Base-by-base conservation (phyloP, 2,888 invertebrate genomes). In the Hipparchia sbordonii region DNA sequence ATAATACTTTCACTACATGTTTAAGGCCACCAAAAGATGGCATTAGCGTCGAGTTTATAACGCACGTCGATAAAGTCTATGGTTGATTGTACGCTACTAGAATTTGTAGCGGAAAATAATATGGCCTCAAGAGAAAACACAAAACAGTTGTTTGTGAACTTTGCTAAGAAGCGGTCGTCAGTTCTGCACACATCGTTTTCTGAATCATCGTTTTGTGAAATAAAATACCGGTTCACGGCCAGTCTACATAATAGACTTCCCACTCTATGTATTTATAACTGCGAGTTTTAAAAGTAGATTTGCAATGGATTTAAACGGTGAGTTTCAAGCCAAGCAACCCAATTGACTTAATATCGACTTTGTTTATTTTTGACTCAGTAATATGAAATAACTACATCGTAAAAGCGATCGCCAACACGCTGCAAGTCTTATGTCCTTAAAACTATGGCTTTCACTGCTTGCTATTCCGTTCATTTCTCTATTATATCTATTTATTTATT, bases 291-390 rank as follows among this genome's bases (percentile, higher is more conserved):
- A 51, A 23, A 57, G 23, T 10, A 57, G 10, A 33, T 52, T 69
- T 2, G 54, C 7, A 65, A 79, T 78, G 78, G 76, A 78, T 73
- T 74, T 77, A 72, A 77, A 57, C 59, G 76, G 74, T 79, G 68
- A 76, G 75, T 71, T 51, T 12, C 8, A 45, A 46, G 8, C 2
- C 13, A 46, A 10, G 2, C n/a, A 23, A 10, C 10, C 59, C 33
- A 9, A 10, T 33, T 45, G 61, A n/a, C 0, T n/a, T 39, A n/a
- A 46, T 62, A 62, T n/a, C n/a, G 46, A 62, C 45, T 6, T 51
- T 65, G 65, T 54, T 52, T 66, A 63, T 61, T 51, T 63, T 54
- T 66, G 65, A 52, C 52, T 23, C 65, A 12, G 13, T 45, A 7
- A 56, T 6, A 5, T 54, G 23, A 54, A n/a, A n/a, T 56, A 56